Base-by-base conservation (phyloP, 2,113 vertebrate species). In the Calidris pugnax region DNA sequence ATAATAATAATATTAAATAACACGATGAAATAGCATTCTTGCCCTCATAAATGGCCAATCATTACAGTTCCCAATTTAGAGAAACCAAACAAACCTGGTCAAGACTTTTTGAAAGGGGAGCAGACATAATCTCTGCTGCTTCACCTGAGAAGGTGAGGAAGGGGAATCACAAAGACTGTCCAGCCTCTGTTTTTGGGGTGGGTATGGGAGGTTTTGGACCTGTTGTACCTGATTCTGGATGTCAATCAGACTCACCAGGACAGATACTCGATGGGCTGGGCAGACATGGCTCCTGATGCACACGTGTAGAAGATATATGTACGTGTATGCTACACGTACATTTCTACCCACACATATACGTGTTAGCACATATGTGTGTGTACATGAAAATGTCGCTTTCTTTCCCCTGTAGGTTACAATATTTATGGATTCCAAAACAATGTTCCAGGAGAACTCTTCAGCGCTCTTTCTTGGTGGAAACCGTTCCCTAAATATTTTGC, bases 351-450 rank as follows among this genome's bases (percentile, higher is more conserved):
- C 22, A 35, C 1, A 1, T 8, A 14, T 10, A 30, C 6, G 4
- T n/a, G 7, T 55, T 20, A 53, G 3, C 43, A 56, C 22, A 4
- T 7, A 26, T 3, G 2, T 2, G 5, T 9, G 15, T 3, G 18
- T 4, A 10, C 33, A 33, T 12, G 50, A 53, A 74, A 91, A 74
- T 32, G 9, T 59, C 14, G 14, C n/a, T 66, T 74, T 71, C 45
- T 76, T 21, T 60, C 26, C 75, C 0, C 0, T 27, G 5, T 4
- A 80, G 6, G 15, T 76, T 80, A 73, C 9, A 82, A 28, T 47
- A 77, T 50, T 67, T 28, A 39, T 8, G 15, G 33, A 53, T 81
- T 78, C 78, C 5, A 60, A 23, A 81, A 48, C 24, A 39, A 28
- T 24, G 7, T 27, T 32, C 13, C 68, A 33, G 57, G 87, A 78